phyloP scores from a whole-genome alignment of 2,888 invertebrate species.

The Melipona bicolor region DNA sequence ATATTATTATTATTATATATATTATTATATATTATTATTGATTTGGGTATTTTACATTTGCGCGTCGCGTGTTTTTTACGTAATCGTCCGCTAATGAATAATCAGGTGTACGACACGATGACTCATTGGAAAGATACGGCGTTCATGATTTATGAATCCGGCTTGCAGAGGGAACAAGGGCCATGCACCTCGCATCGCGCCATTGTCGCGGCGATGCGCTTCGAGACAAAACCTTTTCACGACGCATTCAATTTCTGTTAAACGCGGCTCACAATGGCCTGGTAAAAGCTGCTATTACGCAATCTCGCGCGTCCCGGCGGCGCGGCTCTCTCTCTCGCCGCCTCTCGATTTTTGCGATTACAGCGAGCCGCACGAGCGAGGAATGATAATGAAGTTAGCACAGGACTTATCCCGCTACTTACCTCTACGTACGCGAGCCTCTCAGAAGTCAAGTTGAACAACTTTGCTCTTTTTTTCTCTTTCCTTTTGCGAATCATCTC shows the following conservation, averaged over 20 bases:
- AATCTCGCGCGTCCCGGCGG: constrained; percentile 11
- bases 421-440: background rate
- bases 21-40: too few species aligned
- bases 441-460: too few species aligned
- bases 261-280: constrained; percentile 34
- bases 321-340: background rate
- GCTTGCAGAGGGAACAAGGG: constrained; percentile 9
- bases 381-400: constrained; percentile 11
- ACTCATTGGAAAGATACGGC: constrained; percentile 4
- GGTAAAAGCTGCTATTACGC: constrained; percentile 31
- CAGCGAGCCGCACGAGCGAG: background rate
- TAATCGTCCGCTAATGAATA: constrained; percentile 11
- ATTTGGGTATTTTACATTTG: background rate
- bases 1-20: too few species aligned
- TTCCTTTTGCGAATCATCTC: too few species aligned
- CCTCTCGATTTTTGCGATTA: constrained; percentile 6
- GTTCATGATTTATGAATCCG: constrained; percentile 29
- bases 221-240: constrained; percentile 38
- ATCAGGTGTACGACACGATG: background rate
- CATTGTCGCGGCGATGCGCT: constrained; percentile 14
- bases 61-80: background rate
- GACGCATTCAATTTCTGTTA: constrained; percentile 26
- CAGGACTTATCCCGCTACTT: background rate
- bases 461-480: too few species aligned
- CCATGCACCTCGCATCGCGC: background rate